Conservation (phyloP, 2,888 invertebrate species). For the Orchestes rusci region DNA sequence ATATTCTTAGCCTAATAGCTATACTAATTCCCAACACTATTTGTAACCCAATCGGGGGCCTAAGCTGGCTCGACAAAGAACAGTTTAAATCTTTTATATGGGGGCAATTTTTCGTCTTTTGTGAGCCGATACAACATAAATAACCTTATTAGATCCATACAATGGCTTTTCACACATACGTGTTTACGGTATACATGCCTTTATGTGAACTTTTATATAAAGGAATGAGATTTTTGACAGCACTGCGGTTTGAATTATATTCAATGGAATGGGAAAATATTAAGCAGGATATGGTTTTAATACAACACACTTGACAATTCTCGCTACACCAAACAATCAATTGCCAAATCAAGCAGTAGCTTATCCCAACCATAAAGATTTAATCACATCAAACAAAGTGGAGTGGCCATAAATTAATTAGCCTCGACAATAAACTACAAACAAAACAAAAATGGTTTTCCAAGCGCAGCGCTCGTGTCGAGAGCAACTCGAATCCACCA, state of each 20-base stretch:
- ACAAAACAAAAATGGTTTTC: too few species aligned
- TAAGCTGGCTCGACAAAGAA: slow-evolving; percentile 21
- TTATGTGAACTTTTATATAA: slow-evolving; percentile 19
- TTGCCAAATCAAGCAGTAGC: too few species aligned
- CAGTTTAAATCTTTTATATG: slow-evolving; percentile 25
- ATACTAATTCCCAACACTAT: slow-evolving; percentile 20
- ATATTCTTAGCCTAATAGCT: slow-evolving; percentile 17
- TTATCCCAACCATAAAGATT: too few species aligned
- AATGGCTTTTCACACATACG: slow-evolving; percentile 28
- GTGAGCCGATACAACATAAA: slow-evolving; percentile 28
- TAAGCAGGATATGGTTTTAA: too few species aligned
- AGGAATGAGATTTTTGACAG: slow-evolving; percentile 5
- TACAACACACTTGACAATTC: too few species aligned
- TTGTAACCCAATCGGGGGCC: slow-evolving; percentile 15
- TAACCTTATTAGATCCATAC: slow-evolving; percentile 28
- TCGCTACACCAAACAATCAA: too few species aligned
- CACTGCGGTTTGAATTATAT: slow-evolving; percentile 8
- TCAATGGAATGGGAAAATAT: too few species aligned
- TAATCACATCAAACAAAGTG: too few species aligned
- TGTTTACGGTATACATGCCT: slow-evolving; percentile 24
- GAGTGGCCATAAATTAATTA: too few species aligned
- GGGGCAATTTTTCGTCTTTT: slow-evolving; percentile 26
- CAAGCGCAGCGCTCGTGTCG: too few species aligned
- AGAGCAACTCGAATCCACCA: too few species aligned
- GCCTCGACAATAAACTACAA: too few species aligned